Conservation (phyloP, 2,888 invertebrate species). For the Euzophera pinguis region DNA sequence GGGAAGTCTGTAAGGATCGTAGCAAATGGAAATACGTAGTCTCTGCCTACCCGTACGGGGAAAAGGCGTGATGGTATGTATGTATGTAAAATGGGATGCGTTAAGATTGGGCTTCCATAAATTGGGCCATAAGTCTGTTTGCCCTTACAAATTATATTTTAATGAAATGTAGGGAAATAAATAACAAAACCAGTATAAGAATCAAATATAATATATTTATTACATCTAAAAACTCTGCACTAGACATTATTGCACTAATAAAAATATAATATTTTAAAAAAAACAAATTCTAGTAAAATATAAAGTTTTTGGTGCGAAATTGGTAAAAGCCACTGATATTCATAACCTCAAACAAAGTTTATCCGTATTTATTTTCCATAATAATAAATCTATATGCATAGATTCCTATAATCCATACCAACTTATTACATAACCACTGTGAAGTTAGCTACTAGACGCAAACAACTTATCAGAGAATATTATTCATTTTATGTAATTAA, state of each 20-base stretch:
- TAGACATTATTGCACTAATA: slow-evolving; percentile 57
- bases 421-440: not conserved
- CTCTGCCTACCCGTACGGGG: too few relatives aligned
- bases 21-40: too few relatives aligned
- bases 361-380: too few relatives aligned
- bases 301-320: slow-evolving; percentile 45
- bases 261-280: slow-evolving; percentile 32
- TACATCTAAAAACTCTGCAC: slow-evolving; percentile 51
- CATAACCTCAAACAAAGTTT: slow-evolving; percentile 3
- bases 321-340: slow-evolving; percentile 22
- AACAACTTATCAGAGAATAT: too few relatives aligned
- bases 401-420: not conserved
- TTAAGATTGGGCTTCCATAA: too few relatives aligned
- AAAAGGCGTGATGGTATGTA: too few relatives aligned
- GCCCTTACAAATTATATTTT: too few relatives aligned
- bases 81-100: too few relatives aligned
- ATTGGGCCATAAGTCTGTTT: too few relatives aligned
- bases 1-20: too few relatives aligned
- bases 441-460: not conserved
- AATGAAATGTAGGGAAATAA: not conserved
- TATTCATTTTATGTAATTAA: too few relatives aligned
- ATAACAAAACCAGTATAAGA: slow-evolving; percentile 24
- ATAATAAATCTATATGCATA: slow-evolving; percentile 1
- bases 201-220: slow-evolving; percentile 44
- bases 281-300: slow-evolving; percentile 21